Conservation (phyloP, 2,888 invertebrate species). For the Malachius bipustulatus region DNA sequence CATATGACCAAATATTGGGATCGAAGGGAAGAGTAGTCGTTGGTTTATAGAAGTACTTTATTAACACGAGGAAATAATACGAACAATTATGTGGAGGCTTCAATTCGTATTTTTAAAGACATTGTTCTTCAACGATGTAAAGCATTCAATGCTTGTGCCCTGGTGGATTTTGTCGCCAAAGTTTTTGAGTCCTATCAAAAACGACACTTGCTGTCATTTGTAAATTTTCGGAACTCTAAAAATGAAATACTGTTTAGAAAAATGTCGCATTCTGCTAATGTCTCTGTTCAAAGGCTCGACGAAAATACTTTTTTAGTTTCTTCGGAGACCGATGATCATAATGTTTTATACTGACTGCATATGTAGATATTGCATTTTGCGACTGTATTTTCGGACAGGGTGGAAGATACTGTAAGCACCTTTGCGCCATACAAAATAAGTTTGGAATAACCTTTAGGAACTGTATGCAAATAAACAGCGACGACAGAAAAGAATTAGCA, state of each 20-base stretch:
- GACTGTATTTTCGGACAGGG: too few species aligned
- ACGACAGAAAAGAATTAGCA: constrained; percentile 5
- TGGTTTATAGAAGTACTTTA: constrained; percentile 14
- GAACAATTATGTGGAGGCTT: constrained; percentile 19
- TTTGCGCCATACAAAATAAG: constrained; percentile 4
- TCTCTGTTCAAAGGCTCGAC: not conserved
- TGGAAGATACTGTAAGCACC: too few species aligned
- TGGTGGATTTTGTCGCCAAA: constrained; percentile 12
- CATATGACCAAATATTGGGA: not conserved
- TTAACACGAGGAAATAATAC: constrained; percentile 18
- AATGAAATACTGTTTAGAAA: constrained; percentile 3
- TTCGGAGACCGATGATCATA: constrained; percentile 1
- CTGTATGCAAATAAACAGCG: not conserved
- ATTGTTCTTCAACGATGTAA: constrained; percentile 18
- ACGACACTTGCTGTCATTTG: constrained; percentile 9
- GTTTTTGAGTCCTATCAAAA: constrained; percentile 12
- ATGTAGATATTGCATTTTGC: constrained; percentile 6
- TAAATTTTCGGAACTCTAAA: constrained; percentile 10
- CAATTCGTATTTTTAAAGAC: constrained; percentile 19
- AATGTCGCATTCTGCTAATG: not conserved
- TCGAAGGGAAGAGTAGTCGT: constrained; percentile 15
- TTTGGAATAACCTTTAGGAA: constrained; percentile 4
- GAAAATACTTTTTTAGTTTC: constrained; percentile 4
- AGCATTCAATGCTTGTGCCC: constrained; percentile 19
- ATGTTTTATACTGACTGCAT: constrained; percentile 4